Percentiles rank a stretch among this genome's conserved stretches.
phyloP scores from a whole-genome alignment of 1,140 invertebrate species.

The Drosophila oshimai region DNA sequence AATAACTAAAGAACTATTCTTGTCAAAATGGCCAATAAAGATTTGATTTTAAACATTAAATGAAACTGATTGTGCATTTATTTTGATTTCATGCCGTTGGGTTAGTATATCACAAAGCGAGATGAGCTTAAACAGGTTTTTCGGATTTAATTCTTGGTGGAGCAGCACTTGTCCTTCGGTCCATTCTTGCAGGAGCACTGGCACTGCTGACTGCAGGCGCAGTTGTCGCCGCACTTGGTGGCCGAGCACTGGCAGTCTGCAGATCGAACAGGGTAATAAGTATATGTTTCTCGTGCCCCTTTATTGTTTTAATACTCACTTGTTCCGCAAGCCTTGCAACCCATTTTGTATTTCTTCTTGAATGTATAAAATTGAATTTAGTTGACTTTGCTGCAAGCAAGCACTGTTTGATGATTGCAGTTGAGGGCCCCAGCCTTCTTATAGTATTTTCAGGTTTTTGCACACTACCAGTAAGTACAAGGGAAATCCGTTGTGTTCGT shows the following conservation, averaged over 20 bases:
- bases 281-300: not conserved
- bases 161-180: constrained; percentile 64
- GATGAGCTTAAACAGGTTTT: not conserved
- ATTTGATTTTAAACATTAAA: constrained; percentile 59
- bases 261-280: not conserved
- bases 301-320: constrained; percentile 31
- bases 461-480: constrained; percentile 38
- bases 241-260: constrained; percentile 65
- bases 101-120: not conserved
- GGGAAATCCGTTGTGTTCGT: not conserved
- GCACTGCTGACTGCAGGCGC: constrained; percentile 66
- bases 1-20: constrained; percentile 74
- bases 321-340: constrained; percentile 64
- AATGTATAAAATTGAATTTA: not conserved
- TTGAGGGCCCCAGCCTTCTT: constrained; percentile 10
- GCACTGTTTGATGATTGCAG: constrained; percentile 7
- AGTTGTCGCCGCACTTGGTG: constrained; percentile 66
- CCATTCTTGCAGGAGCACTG: constrained; percentile 63
- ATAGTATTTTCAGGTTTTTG: constrained; percentile 39
- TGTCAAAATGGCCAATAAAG: constrained; percentile 81
- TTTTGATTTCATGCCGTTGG: not conserved
- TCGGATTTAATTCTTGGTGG: constrained; percentile 25
- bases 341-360: constrained; percentile 34
- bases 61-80: not conserved
- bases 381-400: not conserved